Evolutionary conservation across 2,113 vertebrate genomes (phyloP).

Genomic region (Bubo blakistoni): DNA sequence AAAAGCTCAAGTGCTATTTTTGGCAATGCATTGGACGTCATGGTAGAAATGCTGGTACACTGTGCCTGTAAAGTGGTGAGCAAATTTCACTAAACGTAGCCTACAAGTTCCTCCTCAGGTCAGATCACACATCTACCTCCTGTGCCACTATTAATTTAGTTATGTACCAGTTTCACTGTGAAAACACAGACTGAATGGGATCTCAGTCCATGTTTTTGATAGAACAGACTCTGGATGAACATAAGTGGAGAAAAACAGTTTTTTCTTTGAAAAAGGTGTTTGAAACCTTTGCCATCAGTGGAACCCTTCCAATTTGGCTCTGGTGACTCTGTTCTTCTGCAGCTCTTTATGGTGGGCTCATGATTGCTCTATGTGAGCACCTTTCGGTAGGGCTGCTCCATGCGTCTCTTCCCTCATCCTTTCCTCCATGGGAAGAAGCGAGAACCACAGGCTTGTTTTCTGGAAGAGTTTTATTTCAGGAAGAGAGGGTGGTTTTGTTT

Average conservation of each 20-base stretch:
- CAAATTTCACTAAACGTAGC: background rate
- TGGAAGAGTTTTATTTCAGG: background rate
- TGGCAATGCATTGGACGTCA: background rate
- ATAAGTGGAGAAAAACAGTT: background rate
- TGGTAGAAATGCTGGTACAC: accelerated
- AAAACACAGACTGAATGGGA: background rate
- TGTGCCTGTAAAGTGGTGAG: background rate
- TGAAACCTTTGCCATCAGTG: background rate
- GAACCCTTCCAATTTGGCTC: background rate
- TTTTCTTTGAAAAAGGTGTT: background rate
- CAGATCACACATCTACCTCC: background rate
- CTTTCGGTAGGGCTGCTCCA: background rate
- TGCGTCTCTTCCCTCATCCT: background rate
- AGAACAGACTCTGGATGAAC: background rate
- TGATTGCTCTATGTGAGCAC: background rate
- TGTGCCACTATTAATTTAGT: background rate
- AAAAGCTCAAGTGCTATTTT: background rate
- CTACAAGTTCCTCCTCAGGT: background rate
- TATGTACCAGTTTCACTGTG: background rate
- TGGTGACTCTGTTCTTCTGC: background rate
- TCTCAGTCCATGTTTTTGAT: accelerated
- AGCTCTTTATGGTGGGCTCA: background rate
- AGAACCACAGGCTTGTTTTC: background rate
- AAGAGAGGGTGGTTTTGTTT: background rate
- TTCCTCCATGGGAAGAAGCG: background rate